Base-by-base conservation (phyloP, 2,113 vertebrate genomes). In the Stercorarius parasiticus region DNA sequence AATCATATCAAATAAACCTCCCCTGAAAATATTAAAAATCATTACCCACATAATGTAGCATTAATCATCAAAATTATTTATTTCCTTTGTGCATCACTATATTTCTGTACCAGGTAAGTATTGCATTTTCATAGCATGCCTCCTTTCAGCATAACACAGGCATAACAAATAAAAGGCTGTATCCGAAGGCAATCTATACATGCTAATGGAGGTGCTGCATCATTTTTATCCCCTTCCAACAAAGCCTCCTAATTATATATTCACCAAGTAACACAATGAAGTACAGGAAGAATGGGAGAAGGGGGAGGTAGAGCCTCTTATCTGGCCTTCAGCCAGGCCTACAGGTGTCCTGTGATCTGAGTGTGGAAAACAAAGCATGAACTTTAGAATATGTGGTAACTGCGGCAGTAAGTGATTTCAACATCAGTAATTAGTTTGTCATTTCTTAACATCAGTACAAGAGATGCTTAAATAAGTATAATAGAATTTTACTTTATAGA, bases 391-490 rank as follows among this genome's bases (percentile, higher is more conserved):
- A n/a, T 55, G 50, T 20, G 81, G 61, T 93, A 95, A 96, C 66
- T 69, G 64, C 17, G 94, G 42, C 45, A 82, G 56, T 86, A 94
- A 92, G 65, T 91, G 90, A 95, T 95, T 19, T 94, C 47, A 97
- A 69, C 42, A 38, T 74, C 76, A 70, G 64, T 96, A 96, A 97
- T 88, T 94, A 94, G 49, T 78, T 86, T 92, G 71, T 93, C 82
- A 25, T 87, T 90, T 40, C 64, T 86, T 86, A 93, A 73, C 38
- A 32, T 64, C 85, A 94, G 56, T 82, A 85, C 77, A 95, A 95
- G 49, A 87, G 38, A 94, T 88, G 62, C 20, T 47, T 84, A 88
- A 93, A 82, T 69, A 91, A 34, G 21, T 93, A 72, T 58, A 92
- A 92, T 64, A 83, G 34, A 67, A 40, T 62, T 86, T 91, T 82